Evolutionary conservation across 2,888 invertebrate genomes (phyloP).

Genomic region (Hirtodrosophila duncani): DNA sequence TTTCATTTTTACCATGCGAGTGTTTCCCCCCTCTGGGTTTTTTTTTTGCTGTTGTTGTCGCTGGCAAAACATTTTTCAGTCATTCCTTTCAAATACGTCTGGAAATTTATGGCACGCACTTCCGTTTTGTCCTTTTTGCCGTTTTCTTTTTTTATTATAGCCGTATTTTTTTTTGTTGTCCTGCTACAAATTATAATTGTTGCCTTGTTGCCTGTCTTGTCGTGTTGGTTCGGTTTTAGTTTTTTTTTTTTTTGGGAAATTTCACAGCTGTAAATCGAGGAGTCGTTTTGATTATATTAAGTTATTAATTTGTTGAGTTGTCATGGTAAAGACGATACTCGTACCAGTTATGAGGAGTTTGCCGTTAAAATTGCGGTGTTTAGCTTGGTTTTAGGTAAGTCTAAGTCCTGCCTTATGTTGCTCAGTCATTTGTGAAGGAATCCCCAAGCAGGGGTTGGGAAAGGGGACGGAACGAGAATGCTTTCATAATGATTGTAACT

Average conservation of each 20-base stretch:
- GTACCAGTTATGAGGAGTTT: too few relatives aligned
- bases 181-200: slow-evolving; percentile 65
- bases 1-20: slow-evolving; percentile 16
- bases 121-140: slow-evolving; percentile 59
- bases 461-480: too few relatives aligned
- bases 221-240: slow-evolving; percentile 2
- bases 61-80: slow-evolving; percentile 51
- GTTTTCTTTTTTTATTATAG: slow-evolving; percentile 18
- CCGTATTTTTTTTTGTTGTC: slow-evolving; percentile 24
- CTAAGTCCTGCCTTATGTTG: too few relatives aligned
- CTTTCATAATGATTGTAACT: too few relatives aligned
- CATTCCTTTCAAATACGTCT: slow-evolving; percentile 54
- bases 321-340: slow-evolving; percentile 57
- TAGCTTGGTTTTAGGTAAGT: too few relatives aligned
- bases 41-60: slow-evolving; percentile 40
- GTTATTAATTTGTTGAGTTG: slow-evolving; percentile 72
- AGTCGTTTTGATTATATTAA: slow-evolving; percentile 69
- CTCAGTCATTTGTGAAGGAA: too few relatives aligned
- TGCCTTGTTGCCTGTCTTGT: slow-evolving; percentile 39
- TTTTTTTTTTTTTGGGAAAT: slow-evolving; percentile 61
- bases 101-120: slow-evolving; percentile 75
- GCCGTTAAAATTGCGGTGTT: too few relatives aligned
- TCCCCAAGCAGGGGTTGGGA: too few relatives aligned
- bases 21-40: slow-evolving; percentile 15
- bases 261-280: slow-evolving; percentile 63